phyloP scores from a whole-genome alignment of 2,113 vertebrate genomes.

The Bambusicola thoracicus region DNA sequence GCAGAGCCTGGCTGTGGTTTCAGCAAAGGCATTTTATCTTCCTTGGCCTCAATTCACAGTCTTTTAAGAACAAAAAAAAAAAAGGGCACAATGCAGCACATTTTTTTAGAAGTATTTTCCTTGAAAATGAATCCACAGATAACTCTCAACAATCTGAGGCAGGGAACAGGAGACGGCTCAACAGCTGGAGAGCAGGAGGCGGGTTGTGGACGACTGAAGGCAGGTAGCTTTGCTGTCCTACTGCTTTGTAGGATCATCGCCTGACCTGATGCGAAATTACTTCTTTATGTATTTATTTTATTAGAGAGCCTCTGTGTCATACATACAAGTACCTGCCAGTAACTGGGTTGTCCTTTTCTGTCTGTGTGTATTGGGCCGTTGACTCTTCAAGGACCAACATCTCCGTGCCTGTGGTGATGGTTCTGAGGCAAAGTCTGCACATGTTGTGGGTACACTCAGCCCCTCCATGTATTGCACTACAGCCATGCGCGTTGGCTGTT shows the following conservation, averaged over 20 bases:
- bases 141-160: not conserved
- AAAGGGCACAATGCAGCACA: not conserved
- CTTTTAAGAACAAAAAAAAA: not conserved
- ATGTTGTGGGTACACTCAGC: not conserved
- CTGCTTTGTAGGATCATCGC: not conserved
- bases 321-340: not conserved
- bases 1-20: not conserved
- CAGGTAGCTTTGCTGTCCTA: not conserved
- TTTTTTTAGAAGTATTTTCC: not conserved
- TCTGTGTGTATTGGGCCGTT: not conserved
- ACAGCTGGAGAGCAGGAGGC: not conserved
- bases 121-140: not conserved
- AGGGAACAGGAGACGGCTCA: accelerated
- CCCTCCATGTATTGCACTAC: not conserved
- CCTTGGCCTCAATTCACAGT: not conserved
- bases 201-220: not conserved
- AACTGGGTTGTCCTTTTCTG: not conserved
- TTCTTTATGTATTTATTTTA: not conserved
- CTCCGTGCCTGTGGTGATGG: not conserved
- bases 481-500: not conserved
- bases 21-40: not conserved
- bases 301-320: not conserved
- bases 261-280: not conserved
- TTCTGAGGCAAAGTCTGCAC: not conserved
- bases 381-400: not conserved